phyloP scores from a whole-genome alignment of 2,113 vertebrate genomes.

The Dicrurus megarhynchus region DNA sequence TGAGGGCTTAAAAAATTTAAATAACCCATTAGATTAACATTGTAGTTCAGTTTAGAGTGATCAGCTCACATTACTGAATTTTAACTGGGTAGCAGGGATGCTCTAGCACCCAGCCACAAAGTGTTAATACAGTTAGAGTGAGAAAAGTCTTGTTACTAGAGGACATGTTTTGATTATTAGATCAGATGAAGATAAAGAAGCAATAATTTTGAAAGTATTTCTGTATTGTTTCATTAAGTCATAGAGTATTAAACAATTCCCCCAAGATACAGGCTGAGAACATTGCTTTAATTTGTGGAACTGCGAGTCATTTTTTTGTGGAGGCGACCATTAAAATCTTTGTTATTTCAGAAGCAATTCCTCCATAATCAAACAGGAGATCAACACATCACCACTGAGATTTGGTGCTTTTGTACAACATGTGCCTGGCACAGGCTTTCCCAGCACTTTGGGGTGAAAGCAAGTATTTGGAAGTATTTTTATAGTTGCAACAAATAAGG shows the following conservation, averaged over 20 bases:
- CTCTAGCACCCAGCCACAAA: constrained; percentile 29
- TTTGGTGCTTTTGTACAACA: neutral
- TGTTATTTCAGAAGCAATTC: constrained; percentile 49
- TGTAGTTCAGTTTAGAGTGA: neutral
- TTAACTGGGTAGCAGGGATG: neutral
- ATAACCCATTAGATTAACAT: neutral
- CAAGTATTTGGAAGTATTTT: neutral
- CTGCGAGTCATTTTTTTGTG: constrained; percentile 27
- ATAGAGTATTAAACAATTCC: constrained; percentile 72
- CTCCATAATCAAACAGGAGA: constrained; percentile 47
- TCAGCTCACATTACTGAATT: neutral
- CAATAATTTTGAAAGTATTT: constrained; percentile 68
- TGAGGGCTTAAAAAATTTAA: neutral
- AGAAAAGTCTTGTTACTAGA: constrained; percentile 69
- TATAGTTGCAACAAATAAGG: neutral
- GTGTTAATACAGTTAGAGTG: constrained; percentile 69
- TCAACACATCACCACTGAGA: neutral
- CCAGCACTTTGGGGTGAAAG: neutral
- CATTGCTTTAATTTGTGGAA: constrained; percentile 71
- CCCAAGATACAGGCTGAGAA: constrained; percentile 69
- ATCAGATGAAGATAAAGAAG: constrained; percentile 74
- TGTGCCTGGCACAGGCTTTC: neutral
- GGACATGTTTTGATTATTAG: constrained; percentile 76
- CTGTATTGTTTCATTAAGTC: constrained; percentile 76
- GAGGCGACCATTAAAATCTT: constrained; percentile 54